A percentile compares a stretch with the other conserved stretches of the same genome.
phyloP scores from a whole-genome alignment of 1,140 invertebrate genomes.

The Periplaneta americana region DNA sequence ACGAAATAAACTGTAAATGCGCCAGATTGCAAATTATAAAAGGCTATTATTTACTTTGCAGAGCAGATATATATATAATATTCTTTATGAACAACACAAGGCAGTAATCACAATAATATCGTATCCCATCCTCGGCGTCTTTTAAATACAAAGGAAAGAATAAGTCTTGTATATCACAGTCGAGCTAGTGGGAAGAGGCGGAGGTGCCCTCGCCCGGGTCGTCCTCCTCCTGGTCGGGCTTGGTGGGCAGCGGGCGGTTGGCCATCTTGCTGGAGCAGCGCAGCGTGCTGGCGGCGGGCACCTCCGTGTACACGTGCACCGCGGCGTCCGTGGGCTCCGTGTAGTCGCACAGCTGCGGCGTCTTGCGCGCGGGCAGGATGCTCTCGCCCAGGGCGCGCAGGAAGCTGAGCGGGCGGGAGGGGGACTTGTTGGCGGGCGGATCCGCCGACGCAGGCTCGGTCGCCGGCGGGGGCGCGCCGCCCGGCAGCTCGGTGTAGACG shows the following conservation, averaged over 20 bases:
- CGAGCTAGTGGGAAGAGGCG: not conserved
- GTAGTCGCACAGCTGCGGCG: slow-evolving; percentile 58
- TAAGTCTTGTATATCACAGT: not conserved
- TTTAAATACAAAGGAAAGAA: not conserved
- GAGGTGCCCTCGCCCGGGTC: not conserved
- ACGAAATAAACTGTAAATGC: not conserved
- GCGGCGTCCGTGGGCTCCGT: slow-evolving; percentile 48
- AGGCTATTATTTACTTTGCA: not conserved
- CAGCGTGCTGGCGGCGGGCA: slow-evolving; percentile 36
- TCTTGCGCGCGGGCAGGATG: slow-evolving; percentile 29
- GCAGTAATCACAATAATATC: not conserved
- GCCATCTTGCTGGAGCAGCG: slow-evolving; percentile 39
- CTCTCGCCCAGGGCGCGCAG: slow-evolving; percentile 37
- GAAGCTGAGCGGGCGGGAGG: slow-evolving; percentile 32
- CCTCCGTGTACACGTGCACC: slow-evolving; percentile 65
- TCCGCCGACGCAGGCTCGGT: slow-evolving; percentile 14
- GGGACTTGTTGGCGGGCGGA: slow-evolving; percentile 20
- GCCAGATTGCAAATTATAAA: not conserved
- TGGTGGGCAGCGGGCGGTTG: slow-evolving; percentile 60
- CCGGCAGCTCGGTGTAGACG: slow-evolving; percentile 44
- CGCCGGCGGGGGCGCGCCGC: slow-evolving; percentile 18
- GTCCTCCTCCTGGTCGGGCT: slow-evolving; percentile 40
- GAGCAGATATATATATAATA: not conserved
- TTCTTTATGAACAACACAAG: not conserved
- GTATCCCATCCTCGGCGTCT: not conserved